Evolutionary conservation across 37 sponge, comb jelly and placozoan species (phyloP).

Genomic region (Chondrilla cf. caribensis): DNA sequence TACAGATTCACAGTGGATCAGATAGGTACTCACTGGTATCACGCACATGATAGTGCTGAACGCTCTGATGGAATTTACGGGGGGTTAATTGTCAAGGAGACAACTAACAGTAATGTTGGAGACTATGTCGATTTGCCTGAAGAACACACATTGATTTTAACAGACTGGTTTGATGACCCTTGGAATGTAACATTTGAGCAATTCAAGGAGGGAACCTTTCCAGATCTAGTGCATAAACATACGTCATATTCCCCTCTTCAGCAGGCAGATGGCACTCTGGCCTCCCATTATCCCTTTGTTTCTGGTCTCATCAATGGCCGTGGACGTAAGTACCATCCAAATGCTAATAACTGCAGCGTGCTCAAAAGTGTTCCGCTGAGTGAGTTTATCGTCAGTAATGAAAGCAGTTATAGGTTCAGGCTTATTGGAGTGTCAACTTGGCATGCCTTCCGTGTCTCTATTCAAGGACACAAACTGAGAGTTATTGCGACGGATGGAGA

Average conservation of each 20-base stretch:
- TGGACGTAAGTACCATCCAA: constrained; percentile 31
- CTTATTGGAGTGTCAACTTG: constrained; percentile 65
- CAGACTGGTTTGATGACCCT: constrained; percentile 47
- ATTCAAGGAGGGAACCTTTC: neutral
- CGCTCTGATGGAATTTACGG: constrained; percentile 64
- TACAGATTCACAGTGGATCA: constrained; percentile 32
- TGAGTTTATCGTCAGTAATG: constrained; percentile 39
- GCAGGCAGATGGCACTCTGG: constrained; percentile 32
- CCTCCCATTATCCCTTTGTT: constrained; percentile 28
- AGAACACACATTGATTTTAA: constrained; percentile 44
- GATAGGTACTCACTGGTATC: constrained; percentile 85
- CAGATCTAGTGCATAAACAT: constrained; percentile 3
- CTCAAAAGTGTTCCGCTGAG: neutral
- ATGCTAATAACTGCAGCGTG: neutral
- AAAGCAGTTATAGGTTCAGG: constrained; percentile 62
- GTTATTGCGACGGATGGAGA: constrained; percentile 78
- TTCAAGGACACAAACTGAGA: constrained; percentile 73
- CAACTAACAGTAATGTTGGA: neutral
- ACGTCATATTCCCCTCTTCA: neutral
- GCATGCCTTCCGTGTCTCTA: constrained; percentile 54
- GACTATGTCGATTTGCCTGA: constrained; percentile 50
- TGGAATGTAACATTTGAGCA: constrained; percentile 12
- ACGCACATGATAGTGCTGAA: constrained; percentile 62
- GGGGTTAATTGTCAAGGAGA: constrained; percentile 53
- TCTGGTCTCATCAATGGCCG: constrained; percentile 74